Base-by-base conservation (phyloP, 2,797 vertebrate genomes). In the Rhynchonycteris naso region DNA sequence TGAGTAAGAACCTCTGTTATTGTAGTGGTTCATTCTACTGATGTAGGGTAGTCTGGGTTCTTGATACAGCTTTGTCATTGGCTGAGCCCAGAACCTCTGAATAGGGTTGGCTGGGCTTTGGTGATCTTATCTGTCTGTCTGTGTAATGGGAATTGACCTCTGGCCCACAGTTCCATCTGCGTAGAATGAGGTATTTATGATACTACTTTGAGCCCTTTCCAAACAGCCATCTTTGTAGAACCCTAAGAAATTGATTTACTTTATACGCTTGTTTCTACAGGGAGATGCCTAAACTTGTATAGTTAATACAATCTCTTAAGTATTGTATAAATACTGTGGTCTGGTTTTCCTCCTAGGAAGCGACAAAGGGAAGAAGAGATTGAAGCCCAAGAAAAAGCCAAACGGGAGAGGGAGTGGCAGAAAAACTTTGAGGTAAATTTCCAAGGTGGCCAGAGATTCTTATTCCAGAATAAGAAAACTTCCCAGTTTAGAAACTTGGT, bases 361-460 rank as follows among this genome's bases (percentile, higher is more conserved):
- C 98, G 99, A 75, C 99, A 99, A 93, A 98, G 99, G 97, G 99
- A 99, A 97, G 99, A 99, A 94, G 99, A 99, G 98, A 99, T 99
- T 15, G 99, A 99, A 97, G 98, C 98, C 28, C 99, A 99, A 68
- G 99, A 99, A 97, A 99, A 99, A 96, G 99, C 99, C 10, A 99
- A 99, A 96, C 98, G 99, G 81, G 99, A 99, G 28, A 98, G 99
- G 95, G 99, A 99, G 87, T 99, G 99, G 99, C 99, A 99, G 98
- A 99, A 99, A 98, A 99, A 99, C 98, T 99, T 99, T 97, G 99
- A 99, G 99, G 99, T 99, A 97, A 88, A 87, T 88, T 65, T 90
- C 75, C 58, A 47, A 16, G 61, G 4, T 81, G 56, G 13, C 24
- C 22, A 33, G 58, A 47, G 68, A 19, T 76, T 69, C 50, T 86